A percentile compares a stretch with the other conserved stretches of the same genome.
These are phyloP conservation scores for Cydia pomonella DNA, from an alignment of 1,140 invertebrate species.

Conservation along the genomic window DNA sequence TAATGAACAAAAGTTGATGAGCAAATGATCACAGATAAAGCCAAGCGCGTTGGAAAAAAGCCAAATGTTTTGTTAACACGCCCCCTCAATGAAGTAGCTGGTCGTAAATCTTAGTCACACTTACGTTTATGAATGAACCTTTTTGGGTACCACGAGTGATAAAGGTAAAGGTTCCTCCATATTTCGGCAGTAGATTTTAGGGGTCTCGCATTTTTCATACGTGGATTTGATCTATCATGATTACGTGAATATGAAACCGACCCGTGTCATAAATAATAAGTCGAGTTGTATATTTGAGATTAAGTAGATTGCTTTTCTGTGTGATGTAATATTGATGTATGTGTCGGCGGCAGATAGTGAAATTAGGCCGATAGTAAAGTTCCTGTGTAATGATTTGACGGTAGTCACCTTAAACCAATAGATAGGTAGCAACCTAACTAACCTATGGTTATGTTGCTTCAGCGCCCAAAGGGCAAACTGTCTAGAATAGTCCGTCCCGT, in stretches of 20 bases:
- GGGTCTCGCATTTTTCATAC: neutral
- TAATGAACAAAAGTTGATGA: slow-evolving; percentile 28
- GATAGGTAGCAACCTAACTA: no score
- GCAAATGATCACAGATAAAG: slow-evolving; percentile 9
- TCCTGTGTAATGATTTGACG: no score
- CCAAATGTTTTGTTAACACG: slow-evolving; percentile 25
- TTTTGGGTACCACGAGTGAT: slow-evolving; percentile 3
- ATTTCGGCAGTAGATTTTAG: neutral
- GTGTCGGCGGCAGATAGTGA: no score
- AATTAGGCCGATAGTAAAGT: no score
- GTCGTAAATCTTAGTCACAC: slow-evolving; percentile 27
- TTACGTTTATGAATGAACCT: slow-evolving; percentile 8
- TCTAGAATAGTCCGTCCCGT: no score
- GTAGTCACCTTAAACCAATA: no score
- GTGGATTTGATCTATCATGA: slow-evolving; percentile 8
- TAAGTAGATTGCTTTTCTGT: neutral
- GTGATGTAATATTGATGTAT: no score
- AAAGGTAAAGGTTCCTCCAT: slow-evolving; percentile 10
- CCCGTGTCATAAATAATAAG: slow-evolving; percentile 14
- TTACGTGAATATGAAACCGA: neutral
- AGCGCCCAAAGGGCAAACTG: no score
- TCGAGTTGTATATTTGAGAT: neutral
- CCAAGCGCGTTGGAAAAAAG: slow-evolving; percentile 17
- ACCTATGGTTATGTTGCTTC: no score
- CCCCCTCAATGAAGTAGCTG: slow-evolving; percentile 3